Conservation (phyloP, 2,888 invertebrate genomes). For the Ryuthela nishihirai region DNA sequence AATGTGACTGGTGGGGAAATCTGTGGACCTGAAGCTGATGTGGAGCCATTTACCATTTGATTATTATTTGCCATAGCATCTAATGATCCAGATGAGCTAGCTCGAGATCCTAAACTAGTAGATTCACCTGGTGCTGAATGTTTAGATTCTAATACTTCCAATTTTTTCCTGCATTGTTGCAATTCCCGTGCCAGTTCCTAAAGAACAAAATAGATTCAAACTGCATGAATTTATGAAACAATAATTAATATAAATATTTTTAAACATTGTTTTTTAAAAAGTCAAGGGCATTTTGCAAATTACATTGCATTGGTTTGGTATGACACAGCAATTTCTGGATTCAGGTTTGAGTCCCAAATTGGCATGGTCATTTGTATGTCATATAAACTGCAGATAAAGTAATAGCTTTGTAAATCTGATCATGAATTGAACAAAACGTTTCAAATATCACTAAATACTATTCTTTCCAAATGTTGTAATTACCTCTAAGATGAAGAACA, state of each 20-base stretch:
- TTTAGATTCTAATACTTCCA: conserved; percentile 49
- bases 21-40: conserved; percentile 5
- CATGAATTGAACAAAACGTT: no score
- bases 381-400: no score
- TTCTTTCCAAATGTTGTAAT: no score
- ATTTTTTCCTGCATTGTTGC: conserved; percentile 51
- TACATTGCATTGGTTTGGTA: no score
- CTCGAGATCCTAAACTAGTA: conserved; percentile 57
- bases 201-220: conserved; percentile 40
- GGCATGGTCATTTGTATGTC: no score
- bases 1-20: conserved; percentile 1
- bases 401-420: no score
- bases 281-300: no score
- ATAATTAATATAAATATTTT: neutral
- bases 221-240: conserved; percentile 60
- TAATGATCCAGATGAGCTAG: conserved; percentile 59
- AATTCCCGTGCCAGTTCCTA: conserved; percentile 70
- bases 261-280: no score
- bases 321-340: no score
- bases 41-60: neutral
- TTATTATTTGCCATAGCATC: conserved; percentile 25
- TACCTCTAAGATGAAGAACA: no score
- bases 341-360: no score
- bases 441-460: no score
- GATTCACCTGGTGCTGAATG: conserved; percentile 51